Evolutionary conservation across 2,113 vertebrate genomes (phyloP).

Genomic region (Strigops habroptila): DNA sequence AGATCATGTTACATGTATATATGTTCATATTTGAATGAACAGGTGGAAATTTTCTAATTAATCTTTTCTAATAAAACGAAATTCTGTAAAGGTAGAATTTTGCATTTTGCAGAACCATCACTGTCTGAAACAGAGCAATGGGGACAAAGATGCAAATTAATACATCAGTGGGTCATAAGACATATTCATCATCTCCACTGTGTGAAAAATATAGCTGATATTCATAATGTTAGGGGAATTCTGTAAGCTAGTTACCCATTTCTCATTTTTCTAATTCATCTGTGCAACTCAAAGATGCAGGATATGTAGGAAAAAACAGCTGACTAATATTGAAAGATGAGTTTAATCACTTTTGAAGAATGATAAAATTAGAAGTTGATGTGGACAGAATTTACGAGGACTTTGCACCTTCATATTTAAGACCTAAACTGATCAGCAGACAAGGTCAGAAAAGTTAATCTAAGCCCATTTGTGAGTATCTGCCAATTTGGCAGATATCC

Average conservation of each 20-base stretch:
- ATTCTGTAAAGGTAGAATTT: not conserved
- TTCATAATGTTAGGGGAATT: not conserved
- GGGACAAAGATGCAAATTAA: not conserved
- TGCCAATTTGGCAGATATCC: not conserved
- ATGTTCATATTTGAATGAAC: not conserved
- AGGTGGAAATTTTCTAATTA: not conserved
- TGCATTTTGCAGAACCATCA: not conserved
- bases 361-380: slow-evolving; percentile 7
- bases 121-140: not conserved
- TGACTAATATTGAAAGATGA: not conserved
- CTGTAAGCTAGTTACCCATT: not conserved
- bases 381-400: not conserved
- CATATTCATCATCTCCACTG: not conserved
- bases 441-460: not conserved
- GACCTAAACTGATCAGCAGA: not conserved
- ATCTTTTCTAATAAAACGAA: not conserved
- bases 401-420: slow-evolving; percentile 22
- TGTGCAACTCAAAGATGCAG: not conserved
- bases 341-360: slow-evolving; percentile 8
- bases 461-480: not conserved
- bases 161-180: not conserved
- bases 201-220: not conserved
- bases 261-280: not conserved
- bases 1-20: not conserved
- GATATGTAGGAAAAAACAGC: not conserved